phyloP scores from a whole-genome alignment of 2,888 invertebrate species.

The Loripinus fragilis region DNA sequence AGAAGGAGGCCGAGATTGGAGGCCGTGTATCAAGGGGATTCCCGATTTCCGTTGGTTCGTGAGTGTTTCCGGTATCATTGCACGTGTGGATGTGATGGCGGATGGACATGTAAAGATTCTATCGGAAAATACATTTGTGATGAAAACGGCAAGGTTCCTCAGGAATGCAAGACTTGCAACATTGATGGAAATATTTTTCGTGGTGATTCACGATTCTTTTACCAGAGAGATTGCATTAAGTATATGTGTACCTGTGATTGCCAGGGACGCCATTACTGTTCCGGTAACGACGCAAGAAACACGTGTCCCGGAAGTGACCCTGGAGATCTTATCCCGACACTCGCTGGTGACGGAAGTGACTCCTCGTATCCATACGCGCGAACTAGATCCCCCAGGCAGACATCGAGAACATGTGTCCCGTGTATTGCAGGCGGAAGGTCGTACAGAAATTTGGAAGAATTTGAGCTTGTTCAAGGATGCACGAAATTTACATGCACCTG shows the following conservation, averaged over 20 bases:
- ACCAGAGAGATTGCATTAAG: conserved; percentile 44
- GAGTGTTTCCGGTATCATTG: conserved; percentile 73
- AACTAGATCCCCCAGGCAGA: conserved; percentile 22
- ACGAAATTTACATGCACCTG: conserved; percentile 69
- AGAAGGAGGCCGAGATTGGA: too few relatives aligned
- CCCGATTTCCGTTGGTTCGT: conserved; percentile 65
- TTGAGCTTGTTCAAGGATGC: conserved; percentile 64
- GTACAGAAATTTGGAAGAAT: conserved; percentile 59
- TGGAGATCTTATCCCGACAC: neutral
- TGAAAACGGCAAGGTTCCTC: conserved; percentile 23
- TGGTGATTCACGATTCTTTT: conserved; percentile 51
- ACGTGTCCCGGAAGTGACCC: conserved; percentile 26
- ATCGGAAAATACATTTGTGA: conserved; percentile 45
- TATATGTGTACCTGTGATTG: conserved; percentile 65
- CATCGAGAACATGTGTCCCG: conserved; percentile 18
- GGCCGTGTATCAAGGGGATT: conserved; percentile 65
- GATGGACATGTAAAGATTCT: conserved; percentile 65
- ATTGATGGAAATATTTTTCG: conserved; percentile 52
- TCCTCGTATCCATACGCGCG: neutral
- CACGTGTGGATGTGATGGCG: conserved; percentile 74
- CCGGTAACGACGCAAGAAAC: conserved; percentile 36
- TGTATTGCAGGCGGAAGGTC: conserved; percentile 27
- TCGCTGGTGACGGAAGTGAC: neutral
- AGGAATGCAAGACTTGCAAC: conserved; percentile 54
- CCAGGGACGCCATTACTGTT: conserved; percentile 56